These are phyloP conservation scores for Bombus waltoni DNA, from an alignment of 1,140 invertebrate genomes.

Conservation along the genomic window DNA sequence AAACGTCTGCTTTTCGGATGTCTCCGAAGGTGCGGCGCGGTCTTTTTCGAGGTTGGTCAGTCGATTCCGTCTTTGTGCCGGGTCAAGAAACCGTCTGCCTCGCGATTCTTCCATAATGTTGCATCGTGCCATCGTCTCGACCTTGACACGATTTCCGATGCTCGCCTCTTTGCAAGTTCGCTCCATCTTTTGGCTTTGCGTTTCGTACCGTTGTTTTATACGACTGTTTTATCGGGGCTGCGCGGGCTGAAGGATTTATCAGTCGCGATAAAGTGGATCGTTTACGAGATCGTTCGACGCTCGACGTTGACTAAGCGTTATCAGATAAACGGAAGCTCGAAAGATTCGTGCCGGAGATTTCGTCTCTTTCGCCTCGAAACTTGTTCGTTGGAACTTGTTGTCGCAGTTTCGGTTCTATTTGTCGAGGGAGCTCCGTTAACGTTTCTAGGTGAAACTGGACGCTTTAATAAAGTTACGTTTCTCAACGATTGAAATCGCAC, in stretches of 20 bases:
- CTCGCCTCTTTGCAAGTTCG: too few species aligned
- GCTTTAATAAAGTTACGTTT: neutral
- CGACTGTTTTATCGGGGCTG: too few species aligned
- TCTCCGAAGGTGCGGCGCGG: conserved; percentile 34
- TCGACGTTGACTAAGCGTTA: too few species aligned
- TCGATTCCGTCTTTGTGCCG: neutral
- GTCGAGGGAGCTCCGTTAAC: neutral
- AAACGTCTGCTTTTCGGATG: conserved; percentile 58
- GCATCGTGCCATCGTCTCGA: neutral
- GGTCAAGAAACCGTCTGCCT: conserved; percentile 20
- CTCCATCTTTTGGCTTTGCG: neutral
- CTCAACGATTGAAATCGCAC: neutral
- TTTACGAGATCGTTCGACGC: too few species aligned
- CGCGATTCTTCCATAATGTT: neutral
- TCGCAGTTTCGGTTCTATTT: too few species aligned
- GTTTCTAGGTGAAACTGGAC: neutral
- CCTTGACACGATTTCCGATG: conserved; percentile 8
- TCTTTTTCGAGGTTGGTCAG: neutral
- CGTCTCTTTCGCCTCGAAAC: too few species aligned
- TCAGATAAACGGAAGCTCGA: too few species aligned
- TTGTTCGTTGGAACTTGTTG: too few species aligned
- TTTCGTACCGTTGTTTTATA: neutral
- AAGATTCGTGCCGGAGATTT: too few species aligned
- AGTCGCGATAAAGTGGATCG: too few species aligned
- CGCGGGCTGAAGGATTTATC: too few species aligned